Evolutionary conservation across 2,888 invertebrate genomes (phyloP).

Genomic region (Nemotelus pantherinus): DNA sequence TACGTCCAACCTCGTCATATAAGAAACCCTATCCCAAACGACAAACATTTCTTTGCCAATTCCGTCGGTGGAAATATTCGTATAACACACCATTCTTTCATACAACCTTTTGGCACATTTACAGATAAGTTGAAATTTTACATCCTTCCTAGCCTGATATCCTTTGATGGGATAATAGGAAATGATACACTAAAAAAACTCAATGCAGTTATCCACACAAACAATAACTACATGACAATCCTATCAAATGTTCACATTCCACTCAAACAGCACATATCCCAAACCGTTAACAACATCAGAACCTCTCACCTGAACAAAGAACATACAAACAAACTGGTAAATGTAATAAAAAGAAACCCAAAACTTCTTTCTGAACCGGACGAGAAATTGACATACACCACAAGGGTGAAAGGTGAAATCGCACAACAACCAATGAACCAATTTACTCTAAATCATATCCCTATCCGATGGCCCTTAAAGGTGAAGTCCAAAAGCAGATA

Average conservation of each 20-base stretch:
- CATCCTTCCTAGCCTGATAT: slow-evolving; percentile 3
- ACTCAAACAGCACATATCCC: slow-evolving; percentile 21
- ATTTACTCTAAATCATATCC: slow-evolving; percentile 26
- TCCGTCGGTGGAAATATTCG: slow-evolving; percentile 13
- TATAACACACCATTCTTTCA: neutral
- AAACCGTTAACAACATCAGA: slow-evolving; percentile 10
- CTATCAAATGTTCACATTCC: neutral
- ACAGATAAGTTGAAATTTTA: slow-evolving; percentile 15
- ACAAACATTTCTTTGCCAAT: neutral
- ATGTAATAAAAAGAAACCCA: neutral
- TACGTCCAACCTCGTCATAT: slow-evolving; percentile 25
- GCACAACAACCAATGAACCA: slow-evolving; percentile 16
- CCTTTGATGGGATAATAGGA: slow-evolving; percentile 28
- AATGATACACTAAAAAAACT: slow-evolving; percentile 8
- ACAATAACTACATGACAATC: slow-evolving; percentile 22
- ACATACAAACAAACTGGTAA: neutral
- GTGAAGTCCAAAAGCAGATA: slow-evolving; percentile 21
- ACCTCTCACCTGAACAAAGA: slow-evolving; percentile 4
- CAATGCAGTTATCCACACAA: neutral
- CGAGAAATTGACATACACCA: neutral
- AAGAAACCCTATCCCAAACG: neutral
- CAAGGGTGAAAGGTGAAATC: neutral
- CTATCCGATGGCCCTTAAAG: slow-evolving; percentile 13
- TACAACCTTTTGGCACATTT: neutral
- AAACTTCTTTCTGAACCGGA: neutral